Base-by-base conservation (phyloP, 2,888 invertebrate genomes). In the Agrilus biguttatus region DNA sequence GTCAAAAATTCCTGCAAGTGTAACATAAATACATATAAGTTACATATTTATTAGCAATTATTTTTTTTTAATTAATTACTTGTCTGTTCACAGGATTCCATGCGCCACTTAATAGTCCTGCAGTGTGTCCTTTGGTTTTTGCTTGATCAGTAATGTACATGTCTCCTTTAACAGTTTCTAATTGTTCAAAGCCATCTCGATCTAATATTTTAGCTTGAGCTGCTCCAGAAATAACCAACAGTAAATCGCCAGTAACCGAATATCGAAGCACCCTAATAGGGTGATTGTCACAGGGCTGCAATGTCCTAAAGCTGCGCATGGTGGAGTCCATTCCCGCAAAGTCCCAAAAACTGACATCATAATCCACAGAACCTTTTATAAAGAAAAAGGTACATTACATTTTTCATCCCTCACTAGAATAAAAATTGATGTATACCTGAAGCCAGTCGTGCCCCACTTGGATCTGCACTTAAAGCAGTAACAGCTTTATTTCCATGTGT, bases 271-370 rank as follows among this genome's bases (percentile, higher is more conserved):
- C 78, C 50, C 83, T 82, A 46, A 98, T 92, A 0, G 92, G 91
- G 65, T 98, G 93, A 61, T 86, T 88, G 65, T 96, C 96, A 60
- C 93, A 93, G 0, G 97, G 96, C 51, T 87, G 85, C n/a, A 95
- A 70, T 0, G 86, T 86, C 17, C 96, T 77, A 63, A 96, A 98
- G 39, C 92, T 88, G 41, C 86, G 79, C 71, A 93, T 76, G 1
- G 85, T 79, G 0, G 87, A 78, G 62, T 97, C 95, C 95, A 98
- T 97, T 5, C 96, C 97, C 48, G 93, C 90, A 70, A 98, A 98
- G 62, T 99, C 98, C 93, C 93, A 98, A 55, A 98, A 88, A 41
- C 86, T 85, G 2, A 98, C 85, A 53, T 95, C 92, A 65, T 95
- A 98, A 63, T 98, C 97, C 21, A 90, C 80, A 0, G 95, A 91